Conservation (phyloP, 2,888 invertebrate genomes). For the Xanthia icteritia region DNA sequence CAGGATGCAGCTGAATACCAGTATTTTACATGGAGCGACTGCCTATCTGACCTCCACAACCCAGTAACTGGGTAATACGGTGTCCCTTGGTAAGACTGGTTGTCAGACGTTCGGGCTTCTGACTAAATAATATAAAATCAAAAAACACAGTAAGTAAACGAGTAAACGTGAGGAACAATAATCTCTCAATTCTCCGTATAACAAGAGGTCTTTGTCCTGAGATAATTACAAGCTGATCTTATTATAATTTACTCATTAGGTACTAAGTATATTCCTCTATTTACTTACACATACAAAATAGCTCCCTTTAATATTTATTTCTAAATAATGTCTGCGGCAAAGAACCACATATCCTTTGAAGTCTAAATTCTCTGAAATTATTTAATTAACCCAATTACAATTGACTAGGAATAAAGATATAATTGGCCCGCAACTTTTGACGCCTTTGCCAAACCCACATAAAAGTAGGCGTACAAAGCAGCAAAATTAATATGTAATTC, state of each 20-base stretch:
- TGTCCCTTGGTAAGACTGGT: no score
- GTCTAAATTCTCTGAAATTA: conserved; percentile 40
- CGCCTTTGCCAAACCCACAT: conserved; percentile 10
- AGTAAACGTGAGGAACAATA: background rate
- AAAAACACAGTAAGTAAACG: background rate
- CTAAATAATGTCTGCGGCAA: conserved; percentile 30
- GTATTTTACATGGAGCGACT: no score
- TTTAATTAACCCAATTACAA: conserved; percentile 46
- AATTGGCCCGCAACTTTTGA: conserved; percentile 36
- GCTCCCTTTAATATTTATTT: conserved; percentile 20
- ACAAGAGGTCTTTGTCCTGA: background rate
- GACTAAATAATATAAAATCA: no score
- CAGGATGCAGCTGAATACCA: no score
- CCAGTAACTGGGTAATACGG: no score
- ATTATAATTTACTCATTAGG: conserved; percentile 7
- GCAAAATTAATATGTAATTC: conserved; percentile 8
- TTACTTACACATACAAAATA: background rate
- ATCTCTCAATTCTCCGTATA: no score
- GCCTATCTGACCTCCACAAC: no score
- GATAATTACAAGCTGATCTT: conserved; percentile 19
- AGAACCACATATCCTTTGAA: conserved; percentile 53
- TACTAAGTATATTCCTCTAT: background rate
- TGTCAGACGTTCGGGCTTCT: no score
- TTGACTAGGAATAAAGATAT: conserved; percentile 22
- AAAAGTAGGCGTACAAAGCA: conserved; percentile 9